Evolutionary conservation across 2,888 invertebrate species (phyloP).

Genomic region (Rhyacophila evoluta): DNA sequence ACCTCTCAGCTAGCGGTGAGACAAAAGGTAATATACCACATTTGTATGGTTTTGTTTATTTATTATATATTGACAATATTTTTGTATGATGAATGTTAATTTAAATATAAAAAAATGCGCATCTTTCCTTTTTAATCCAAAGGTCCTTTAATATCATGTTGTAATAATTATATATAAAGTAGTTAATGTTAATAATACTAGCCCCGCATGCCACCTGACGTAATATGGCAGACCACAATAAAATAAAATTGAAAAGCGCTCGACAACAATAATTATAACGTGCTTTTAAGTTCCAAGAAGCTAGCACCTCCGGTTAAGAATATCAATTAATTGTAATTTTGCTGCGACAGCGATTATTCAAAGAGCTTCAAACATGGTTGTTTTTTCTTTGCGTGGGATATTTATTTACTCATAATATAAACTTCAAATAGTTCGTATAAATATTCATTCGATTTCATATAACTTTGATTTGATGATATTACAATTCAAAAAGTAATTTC

Average conservation of each 20-base stretch:
- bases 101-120: too few species aligned
- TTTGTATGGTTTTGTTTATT: too few species aligned
- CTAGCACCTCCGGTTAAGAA: background rate
- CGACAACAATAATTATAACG: background rate
- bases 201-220: slow-evolving; percentile 1
- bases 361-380: background rate
- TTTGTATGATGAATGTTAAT: too few species aligned
- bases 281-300: background rate
- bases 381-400: background rate
- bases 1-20: too few species aligned
- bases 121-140: background rate
- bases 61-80: too few species aligned
- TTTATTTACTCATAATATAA: too few species aligned
- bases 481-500: too few species aligned
- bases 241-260: slow-evolving; percentile 6
- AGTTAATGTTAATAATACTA: background rate
- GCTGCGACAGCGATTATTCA: background rate
- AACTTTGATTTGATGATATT: too few species aligned
- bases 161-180: background rate
- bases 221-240: background rate
- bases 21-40: too few species aligned
- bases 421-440: too few species aligned
- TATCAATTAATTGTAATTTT: slow-evolving; percentile 19
- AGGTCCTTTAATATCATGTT: background rate
- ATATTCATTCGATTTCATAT: too few species aligned